A percentile compares a stretch with the other conserved stretches of the same genome.
These are phyloP conservation scores for Papilio polyxenes DNA, from an alignment of 1,140 invertebrate genomes.

Conservation along the genomic window DNA sequence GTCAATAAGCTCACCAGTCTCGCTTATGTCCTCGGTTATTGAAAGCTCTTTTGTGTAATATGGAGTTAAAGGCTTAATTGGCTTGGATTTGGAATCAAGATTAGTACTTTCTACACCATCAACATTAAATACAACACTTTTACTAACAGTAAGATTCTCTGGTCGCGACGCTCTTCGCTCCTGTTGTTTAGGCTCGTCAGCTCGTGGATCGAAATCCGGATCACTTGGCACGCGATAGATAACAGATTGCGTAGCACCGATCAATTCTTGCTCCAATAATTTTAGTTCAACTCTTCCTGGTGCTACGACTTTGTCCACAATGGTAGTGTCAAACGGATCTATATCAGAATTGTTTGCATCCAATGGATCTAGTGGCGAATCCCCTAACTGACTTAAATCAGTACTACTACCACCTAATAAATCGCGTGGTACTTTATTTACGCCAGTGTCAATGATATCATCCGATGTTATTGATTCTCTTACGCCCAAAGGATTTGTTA, in stretches of 20 bases:
- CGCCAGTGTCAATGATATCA: slow-evolving; percentile 69
- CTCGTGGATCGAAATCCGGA: slow-evolving; percentile 89
- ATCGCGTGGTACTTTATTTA: slow-evolving; percentile 78
- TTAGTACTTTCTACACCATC: slow-evolving; percentile 54
- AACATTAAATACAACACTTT: slow-evolving; percentile 87
- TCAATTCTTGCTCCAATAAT: slow-evolving; percentile 88
- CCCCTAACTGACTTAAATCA: slow-evolving; percentile 86
- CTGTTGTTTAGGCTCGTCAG: slow-evolving; percentile 72
- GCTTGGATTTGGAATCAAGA: slow-evolving; percentile 71
- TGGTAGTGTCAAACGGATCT: slow-evolving; percentile 93
- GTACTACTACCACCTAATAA: slow-evolving; percentile 89
- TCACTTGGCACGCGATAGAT: slow-evolving; percentile 82
- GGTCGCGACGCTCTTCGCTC: slow-evolving; percentile 82
- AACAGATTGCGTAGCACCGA: slow-evolving; percentile 73
- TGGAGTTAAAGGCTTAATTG: slow-evolving; percentile 87
- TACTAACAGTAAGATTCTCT: slow-evolving; percentile 82
- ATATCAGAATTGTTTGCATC: slow-evolving; percentile 83
- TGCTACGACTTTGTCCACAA: slow-evolving; percentile 84
- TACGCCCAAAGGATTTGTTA: slow-evolving; percentile 79
- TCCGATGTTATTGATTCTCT: slow-evolving; percentile 79
- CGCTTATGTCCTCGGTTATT: slow-evolving; percentile 78
- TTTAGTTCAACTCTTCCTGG: slow-evolving; percentile 90
- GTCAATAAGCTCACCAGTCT: slow-evolving; percentile 76
- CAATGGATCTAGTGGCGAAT: slow-evolving; percentile 85
- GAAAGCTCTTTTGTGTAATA: slow-evolving; percentile 85